Evolutionary conservation across 2,888 invertebrate species (phyloP), one percentile per base, ranked within the genome.

Genomic region (Oligia fasciuncula): DNA sequence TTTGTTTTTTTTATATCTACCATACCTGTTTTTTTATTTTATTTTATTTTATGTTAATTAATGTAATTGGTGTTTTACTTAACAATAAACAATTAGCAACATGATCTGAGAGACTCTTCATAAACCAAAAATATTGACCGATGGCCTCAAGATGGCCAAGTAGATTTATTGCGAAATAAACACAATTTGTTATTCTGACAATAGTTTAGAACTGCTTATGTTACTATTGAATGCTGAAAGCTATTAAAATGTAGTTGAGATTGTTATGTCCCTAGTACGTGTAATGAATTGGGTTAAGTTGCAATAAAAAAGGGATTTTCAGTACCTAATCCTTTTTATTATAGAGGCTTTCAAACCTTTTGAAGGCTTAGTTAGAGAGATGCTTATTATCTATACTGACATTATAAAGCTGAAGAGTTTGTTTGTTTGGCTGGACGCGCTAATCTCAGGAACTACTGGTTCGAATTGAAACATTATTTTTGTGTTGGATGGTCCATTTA

Each of bases 271-370:
- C 19, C 6, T 35, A 57, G 14, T 46, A 66, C 23, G 35, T 72
- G 43, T 43, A 19, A n/a, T 19, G 1, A 6, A 66, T 63, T 54
- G 17, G 19, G 62, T 77, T 40, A 54, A 19, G 66, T 54, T 23
- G n/a, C 3, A 79, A 29, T 65, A 65, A 57, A 63, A 79, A 49
- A 79, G 5, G 29, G 0, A 60, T 60, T 73, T 66, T 43, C 4
- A 29, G 8, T 17, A 35, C 54, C 4, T 35, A 49, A 60, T 35
- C 17, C 4, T 6, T 73, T 72, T 43, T 57, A 40, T 2, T 40
- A 49, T 0, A 23, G 17, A 77, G 35, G 11, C 54, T 29, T 69
- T 68, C 17, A 57, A 14, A 19, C 23, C 9, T 77, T 29, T 69
- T 63, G 63, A 14, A 70, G n/a, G 17, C 11, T 40, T 19, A 68